Evolutionary conservation across 1,140 invertebrate genomes (phyloP).

Genomic region (Bacillus rossius): DNA sequence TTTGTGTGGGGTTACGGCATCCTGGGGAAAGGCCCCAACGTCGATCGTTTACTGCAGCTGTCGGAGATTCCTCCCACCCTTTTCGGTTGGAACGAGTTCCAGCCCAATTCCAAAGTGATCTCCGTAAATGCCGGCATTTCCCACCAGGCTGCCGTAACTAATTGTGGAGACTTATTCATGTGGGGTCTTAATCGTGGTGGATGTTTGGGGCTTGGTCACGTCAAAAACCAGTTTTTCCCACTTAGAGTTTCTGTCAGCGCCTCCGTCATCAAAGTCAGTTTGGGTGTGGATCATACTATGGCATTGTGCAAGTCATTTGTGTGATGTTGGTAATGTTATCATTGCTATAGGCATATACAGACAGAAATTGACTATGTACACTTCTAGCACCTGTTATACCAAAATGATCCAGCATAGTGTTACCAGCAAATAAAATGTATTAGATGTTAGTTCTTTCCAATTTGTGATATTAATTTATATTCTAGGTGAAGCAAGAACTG

Average conservation of each 20-base stretch:
- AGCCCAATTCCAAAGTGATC: conserved; percentile 56
- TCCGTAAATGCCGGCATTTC: conserved; percentile 68
- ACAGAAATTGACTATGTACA: too few relatives aligned
- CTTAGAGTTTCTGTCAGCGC: conserved; percentile 75
- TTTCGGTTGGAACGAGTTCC: conserved; percentile 82
- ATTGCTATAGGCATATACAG: too few relatives aligned
- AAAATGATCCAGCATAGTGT: too few relatives aligned
- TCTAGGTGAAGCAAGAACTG: too few relatives aligned
- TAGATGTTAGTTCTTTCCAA: too few relatives aligned
- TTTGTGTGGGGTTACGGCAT: conserved; percentile 93
- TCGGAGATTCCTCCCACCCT: conserved; percentile 67
- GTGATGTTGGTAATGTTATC: too few relatives aligned
- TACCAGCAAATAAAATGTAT: too few relatives aligned
- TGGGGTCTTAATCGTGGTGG: conserved; percentile 86
- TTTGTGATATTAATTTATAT: too few relatives aligned
- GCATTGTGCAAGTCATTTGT: conserved; percentile 66
- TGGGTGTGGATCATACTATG: conserved; percentile 82
- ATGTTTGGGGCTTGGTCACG: conserved; percentile 73
- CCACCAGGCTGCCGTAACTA: conserved; percentile 75
- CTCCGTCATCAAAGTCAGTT: conserved; percentile 61
- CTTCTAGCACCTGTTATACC: too few relatives aligned
- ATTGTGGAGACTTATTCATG: conserved; percentile 73
- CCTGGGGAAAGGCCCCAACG: conserved; percentile 79
- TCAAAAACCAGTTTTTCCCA: conserved; percentile 82
- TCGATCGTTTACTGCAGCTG: conserved; percentile 57